Evolutionary conservation across 2,797 vertebrate genomes (phyloP).

Genomic region (Labroides dimidiatus): DNA sequence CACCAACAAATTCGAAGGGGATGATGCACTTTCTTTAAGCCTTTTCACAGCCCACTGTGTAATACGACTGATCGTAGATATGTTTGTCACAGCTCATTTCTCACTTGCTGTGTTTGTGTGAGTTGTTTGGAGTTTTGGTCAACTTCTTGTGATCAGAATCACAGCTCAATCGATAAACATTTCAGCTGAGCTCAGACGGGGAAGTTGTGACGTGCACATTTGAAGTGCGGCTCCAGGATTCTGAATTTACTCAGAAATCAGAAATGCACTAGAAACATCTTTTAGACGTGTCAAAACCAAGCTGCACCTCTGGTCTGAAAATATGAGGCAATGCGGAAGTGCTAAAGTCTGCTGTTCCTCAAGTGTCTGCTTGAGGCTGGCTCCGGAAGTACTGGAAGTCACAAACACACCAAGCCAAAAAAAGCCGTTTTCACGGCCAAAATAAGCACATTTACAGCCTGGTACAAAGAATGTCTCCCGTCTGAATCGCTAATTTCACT

Average conservation of each 20-base stretch:
- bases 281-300: slow-evolving; percentile 5
- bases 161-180: neutral
- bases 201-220: neutral
- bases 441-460: no score
- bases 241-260: no score
- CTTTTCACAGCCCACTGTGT: slow-evolving; percentile 24
- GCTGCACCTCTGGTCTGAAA: no score
- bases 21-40: slow-evolving; percentile 8
- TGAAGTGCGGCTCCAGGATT: neutral
- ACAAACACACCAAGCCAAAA: no score
- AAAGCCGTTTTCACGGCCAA: no score
- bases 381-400: no score
- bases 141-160: neutral
- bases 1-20: neutral
- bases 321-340: no score
- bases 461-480: no score
- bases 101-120: neutral
- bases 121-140: neutral
- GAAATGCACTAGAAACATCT: slow-evolving; percentile 24
- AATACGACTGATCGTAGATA: slow-evolving; percentile 24
- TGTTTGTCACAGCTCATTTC: neutral
- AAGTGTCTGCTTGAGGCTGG: no score
- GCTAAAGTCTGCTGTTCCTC: no score
- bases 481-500: no score
- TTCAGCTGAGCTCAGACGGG: neutral